Percentiles rank a stretch among this genome's conserved stretches.
Conservation (phyloP, 2,113 vertebrate species). For the Acanthisitta chloris region DNA sequence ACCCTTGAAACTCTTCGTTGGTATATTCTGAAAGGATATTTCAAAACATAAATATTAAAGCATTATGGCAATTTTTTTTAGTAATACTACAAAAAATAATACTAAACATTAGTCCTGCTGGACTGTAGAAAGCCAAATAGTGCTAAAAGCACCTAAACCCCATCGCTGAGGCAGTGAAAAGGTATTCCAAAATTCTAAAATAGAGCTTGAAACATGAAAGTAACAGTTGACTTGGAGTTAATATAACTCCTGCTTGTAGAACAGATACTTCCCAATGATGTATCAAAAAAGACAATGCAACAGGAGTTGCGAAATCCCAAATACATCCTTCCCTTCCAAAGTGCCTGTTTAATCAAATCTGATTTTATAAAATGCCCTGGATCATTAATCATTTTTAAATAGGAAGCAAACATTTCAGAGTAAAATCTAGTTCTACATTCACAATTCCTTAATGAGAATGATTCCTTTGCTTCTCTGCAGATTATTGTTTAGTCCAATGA, state of each 20-base stretch:
- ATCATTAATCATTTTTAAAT: neutral
- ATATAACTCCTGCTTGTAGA: neutral
- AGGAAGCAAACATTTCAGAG: neutral
- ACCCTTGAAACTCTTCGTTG: slow-evolving; percentile 82
- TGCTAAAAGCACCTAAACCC: neutral
- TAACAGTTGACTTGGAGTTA: neutral
- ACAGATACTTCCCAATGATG: neutral
- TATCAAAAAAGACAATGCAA: neutral
- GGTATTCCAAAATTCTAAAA: neutral
- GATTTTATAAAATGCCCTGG: neutral
- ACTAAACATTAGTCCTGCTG: neutral
- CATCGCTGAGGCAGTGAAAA: neutral
- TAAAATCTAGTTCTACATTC: neutral
- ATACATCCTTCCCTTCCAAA: neutral
- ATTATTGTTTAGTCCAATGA: neutral
- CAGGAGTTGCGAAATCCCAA: neutral
- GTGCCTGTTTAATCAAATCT: neutral
- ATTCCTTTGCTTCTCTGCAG: neutral
- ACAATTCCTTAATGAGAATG: neutral
- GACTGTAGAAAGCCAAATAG: neutral
- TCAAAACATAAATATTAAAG: neutral
- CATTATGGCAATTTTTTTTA: neutral
- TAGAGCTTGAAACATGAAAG: neutral
- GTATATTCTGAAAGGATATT: slow-evolving; percentile 78
- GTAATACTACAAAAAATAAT: neutral